Evolutionary conservation across 2,797 vertebrate species (phyloP).

Genomic region (Parauchenoglanis ngamensis): DNA sequence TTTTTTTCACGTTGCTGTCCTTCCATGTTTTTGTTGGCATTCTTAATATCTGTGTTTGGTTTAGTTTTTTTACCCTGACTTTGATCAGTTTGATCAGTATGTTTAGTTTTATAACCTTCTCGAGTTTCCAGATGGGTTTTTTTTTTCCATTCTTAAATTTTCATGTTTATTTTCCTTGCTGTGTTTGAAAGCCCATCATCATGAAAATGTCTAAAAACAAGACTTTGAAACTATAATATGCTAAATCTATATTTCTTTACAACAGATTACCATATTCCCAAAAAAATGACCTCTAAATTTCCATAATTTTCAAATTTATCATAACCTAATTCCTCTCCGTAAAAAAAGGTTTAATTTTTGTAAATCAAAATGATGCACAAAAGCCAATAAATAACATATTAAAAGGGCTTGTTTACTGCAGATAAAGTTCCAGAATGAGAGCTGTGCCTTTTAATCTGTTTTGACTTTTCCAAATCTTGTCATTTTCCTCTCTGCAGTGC

Average conservation of each 20-base stretch:
- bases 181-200: background rate
- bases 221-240: background rate
- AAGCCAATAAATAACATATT: background rate
- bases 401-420: background rate
- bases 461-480: background rate
- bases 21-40: background rate
- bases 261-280: background rate
- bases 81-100: background rate
- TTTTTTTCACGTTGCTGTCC: background rate
- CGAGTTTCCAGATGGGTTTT: background rate
- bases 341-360: too few species aligned
- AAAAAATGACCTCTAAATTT: background rate
- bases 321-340: background rate
- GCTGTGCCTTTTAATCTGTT: background rate
- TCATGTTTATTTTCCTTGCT: background rate
- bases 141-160: background rate
- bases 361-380: background rate
- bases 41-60: background rate
- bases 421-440: background rate
- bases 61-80: background rate
- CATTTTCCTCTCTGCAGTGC: background rate
- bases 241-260: background rate
- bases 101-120: background rate
- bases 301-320: background rate
- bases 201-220: background rate